Base-by-base conservation (phyloP, 2,888 invertebrate species). In the Cheilosia soror region DNA sequence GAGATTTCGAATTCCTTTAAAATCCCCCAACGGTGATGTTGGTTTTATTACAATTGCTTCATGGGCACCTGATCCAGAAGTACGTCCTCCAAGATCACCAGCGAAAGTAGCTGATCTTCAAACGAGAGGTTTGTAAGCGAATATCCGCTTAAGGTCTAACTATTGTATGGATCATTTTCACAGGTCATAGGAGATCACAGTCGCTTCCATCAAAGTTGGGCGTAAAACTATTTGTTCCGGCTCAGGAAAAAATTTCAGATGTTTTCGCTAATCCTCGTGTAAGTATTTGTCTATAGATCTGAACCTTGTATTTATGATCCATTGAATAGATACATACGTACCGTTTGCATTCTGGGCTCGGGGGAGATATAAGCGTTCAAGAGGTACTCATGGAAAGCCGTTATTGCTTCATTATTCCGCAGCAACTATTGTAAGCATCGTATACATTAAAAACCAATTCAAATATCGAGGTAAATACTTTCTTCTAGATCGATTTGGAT, bases 321-420 rank as follows among this genome's bases (percentile, higher is more conserved):
- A 29, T 57, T 1, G 5, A 60, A 47, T 92, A 93, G 89, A 93
- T 95, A 90, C 95, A 95, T 83, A 95, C 97, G 5, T 97, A 96
- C 91, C 94, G 98, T 69, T 96, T 98, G 91, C 97, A 98, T 91
- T 98, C 98, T 0, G 97, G 97, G 0, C 93, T 97, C 31, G 97
- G 97, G 0, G 97, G 97, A 1, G 98, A 98, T 91, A 97, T 98
- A 65, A 97, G 96, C 87, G 98, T 98, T 3, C 97, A 98, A 89
- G 98, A 98, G 92, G 95, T 97, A 62, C 96, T 98, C 96, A 96
- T 97, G 0, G 98, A 98, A 91, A 96, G 97, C 88, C 96, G 96
- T 89, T 92, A 97, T 9, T 96, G 97, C 89, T 98, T 96, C 90
- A 94, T 94, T 58, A 95, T 98, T 91, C 98, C 98, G 0, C 95